Evolutionary conservation across 1,140 invertebrate genomes (phyloP).

Genomic region (Anastrepha obliqua): DNA sequence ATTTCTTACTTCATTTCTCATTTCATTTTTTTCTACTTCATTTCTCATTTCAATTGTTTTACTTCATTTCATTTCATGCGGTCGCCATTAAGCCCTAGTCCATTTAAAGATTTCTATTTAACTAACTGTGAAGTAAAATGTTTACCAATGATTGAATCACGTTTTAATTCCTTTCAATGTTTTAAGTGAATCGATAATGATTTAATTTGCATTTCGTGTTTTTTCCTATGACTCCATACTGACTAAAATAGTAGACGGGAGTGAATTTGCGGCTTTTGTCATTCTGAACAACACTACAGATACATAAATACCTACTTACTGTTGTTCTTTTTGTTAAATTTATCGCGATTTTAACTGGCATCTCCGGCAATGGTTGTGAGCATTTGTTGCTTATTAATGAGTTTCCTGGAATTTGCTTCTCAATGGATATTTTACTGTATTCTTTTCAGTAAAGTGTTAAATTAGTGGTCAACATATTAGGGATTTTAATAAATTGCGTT

Average conservation of each 20-base stretch:
- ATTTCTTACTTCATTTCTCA: too few species aligned
- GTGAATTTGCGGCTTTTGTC: neutral
- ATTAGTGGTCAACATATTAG: too few species aligned
- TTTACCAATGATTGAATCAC: neutral
- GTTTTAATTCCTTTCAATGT: constrained; percentile 1
- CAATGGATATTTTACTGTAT: neutral
- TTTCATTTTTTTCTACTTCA: too few species aligned
- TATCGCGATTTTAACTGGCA: neutral
- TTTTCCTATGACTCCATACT: constrained; percentile 6
- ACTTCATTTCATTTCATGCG: neutral
- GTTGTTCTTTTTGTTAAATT: neutral
- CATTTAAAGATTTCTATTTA: neutral
- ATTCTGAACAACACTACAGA: neutral
- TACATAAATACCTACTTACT: neutral
- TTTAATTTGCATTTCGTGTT: constrained; percentile 36
- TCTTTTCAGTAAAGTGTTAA: too few species aligned
- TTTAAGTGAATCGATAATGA: neutral
- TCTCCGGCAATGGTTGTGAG: neutral
- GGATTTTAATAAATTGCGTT: too few species aligned
- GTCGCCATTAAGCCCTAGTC: neutral
- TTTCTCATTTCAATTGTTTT: too few species aligned
- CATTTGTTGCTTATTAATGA: neutral
- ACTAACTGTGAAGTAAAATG: neutral
- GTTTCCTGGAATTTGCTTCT: neutral
- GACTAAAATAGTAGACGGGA: neutral